Evolutionary conservation across 2,113 vertebrate genomes (phyloP), one percentile per base, ranked within the genome.

Genomic region (Ovibos moschatus): DNA sequence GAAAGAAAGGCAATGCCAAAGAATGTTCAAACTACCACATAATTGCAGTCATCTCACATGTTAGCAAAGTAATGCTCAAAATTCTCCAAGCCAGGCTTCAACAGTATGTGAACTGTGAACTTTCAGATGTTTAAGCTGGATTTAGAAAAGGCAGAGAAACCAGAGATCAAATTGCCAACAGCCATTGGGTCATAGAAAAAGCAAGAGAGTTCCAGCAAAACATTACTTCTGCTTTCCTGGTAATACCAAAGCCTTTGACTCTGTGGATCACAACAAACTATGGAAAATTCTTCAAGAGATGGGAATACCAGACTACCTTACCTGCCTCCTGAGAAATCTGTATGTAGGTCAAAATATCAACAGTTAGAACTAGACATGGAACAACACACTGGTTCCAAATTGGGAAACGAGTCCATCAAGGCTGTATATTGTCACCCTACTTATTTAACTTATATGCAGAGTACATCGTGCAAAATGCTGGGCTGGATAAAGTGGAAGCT

Each of bases 381-480:
- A 71, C 1, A 40, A 40, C 67, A 40, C n/a, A 71, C 19, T 2
- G n/a, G n/a, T 40, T 71, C 67, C 67, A 71, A 71, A 71, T 23
- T 40, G 19, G 67, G n/a, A 40, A 71, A 40, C 0, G 9, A 71
- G 10, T 23, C 9, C 2, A 23, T 40, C 67, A 12, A 6, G n/a
- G 67, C 67, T 36, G 0, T 71, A 36, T 23, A 6, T 12, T 3
- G n/a, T 40, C 67, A 71, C n/a, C n/a, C n/a, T 71, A 19, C 10
- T 71, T 71, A 71, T 40, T 23, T 71, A 71, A 40, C 19, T 71
- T 40, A 23, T 71, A 71, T 36, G n/a, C 10, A 71, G 10, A 40
- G 19, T 40, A 71, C 67, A 36, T 71, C 0, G 0, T 36, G 67
- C 17, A 1, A 67, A 64, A 36, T 71, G 8, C 9, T 36, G 64